These are phyloP conservation scores for Gracilinanus agilis DNA, from an alignment of 2,113 vertebrate genomes.

Conservation along the genomic window DNA sequence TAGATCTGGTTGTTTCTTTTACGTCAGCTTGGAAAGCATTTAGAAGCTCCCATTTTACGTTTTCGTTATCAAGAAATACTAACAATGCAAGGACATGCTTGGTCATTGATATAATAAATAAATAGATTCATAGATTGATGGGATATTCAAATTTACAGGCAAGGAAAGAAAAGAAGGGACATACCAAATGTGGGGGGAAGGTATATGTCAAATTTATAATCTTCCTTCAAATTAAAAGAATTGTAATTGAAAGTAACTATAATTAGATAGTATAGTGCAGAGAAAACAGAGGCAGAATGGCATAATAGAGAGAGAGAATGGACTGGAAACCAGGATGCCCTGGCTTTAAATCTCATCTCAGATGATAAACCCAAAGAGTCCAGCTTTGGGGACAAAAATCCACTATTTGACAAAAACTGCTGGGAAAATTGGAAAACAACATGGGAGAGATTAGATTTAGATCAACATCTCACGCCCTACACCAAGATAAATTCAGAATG, in stretches of 20 bases:
- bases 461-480: no score
- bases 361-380: no score
- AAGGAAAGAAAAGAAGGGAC: background rate
- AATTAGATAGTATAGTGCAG: background rate
- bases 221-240: constrained; percentile 45
- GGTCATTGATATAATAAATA: background rate
- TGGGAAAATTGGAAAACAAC: no score
- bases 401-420: no score
- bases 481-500: no score
- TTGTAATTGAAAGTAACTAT: background rate
- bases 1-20: background rate
- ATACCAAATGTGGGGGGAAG: constrained; percentile 19
- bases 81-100: background rate
- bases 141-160: constrained; percentile 29
- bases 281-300: background rate
- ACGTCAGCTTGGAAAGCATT: constrained; percentile 46
- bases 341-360: background rate
- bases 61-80: constrained; percentile 28
- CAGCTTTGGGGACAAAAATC: no score
- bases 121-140: constrained; percentile 4
- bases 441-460: no score
- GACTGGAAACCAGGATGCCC: background rate
- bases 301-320: background rate
- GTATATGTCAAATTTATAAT: constrained; percentile 21
- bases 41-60: constrained; percentile 4